Percentiles rank a stretch among this genome's conserved stretches.
Evolutionary conservation across 1,140 invertebrate genomes (phyloP).

Genomic region (Eriosoma lanigerum): DNA sequence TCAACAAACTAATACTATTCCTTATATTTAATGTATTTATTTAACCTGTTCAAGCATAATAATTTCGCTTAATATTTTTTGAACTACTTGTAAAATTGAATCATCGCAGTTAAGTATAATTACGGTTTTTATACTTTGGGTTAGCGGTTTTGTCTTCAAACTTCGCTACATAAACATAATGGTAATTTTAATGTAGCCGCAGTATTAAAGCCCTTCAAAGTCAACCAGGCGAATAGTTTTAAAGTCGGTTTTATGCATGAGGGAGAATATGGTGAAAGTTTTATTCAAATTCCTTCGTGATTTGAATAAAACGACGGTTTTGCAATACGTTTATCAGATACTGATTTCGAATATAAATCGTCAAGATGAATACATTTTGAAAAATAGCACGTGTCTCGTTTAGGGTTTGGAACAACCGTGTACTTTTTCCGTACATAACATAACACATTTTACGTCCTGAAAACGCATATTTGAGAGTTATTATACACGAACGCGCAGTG

Average conservation of each 20-base stretch:
- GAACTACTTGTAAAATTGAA: no score
- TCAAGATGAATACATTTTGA: neutral
- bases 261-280: conserved; percentile 18
- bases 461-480: no score
- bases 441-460: no score
- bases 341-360: conserved; percentile 49
- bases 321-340: conserved; percentile 29
- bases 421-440: no score
- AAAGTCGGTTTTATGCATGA: conserved; percentile 51
- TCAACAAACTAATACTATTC: no score
- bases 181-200: conserved; percentile 38
- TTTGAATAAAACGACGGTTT: conserved; percentile 46
- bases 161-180: conserved; percentile 40
- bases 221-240: conserved; percentile 43
- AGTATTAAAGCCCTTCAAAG: conserved; percentile 14
- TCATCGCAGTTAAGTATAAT: conserved; percentile 34
- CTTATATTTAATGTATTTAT: no score
- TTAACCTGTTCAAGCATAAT: neutral
- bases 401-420: no score
- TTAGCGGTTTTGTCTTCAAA: conserved; percentile 43
- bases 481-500: no score
- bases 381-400: neutral
- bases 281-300: conserved; percentile 51
- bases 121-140: conserved; percentile 14
- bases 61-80: neutral